These are phyloP conservation scores for Ditylenchus weischeri DNA, from an alignment of 2,888 invertebrate genomes.

Conservation along the genomic window DNA sequence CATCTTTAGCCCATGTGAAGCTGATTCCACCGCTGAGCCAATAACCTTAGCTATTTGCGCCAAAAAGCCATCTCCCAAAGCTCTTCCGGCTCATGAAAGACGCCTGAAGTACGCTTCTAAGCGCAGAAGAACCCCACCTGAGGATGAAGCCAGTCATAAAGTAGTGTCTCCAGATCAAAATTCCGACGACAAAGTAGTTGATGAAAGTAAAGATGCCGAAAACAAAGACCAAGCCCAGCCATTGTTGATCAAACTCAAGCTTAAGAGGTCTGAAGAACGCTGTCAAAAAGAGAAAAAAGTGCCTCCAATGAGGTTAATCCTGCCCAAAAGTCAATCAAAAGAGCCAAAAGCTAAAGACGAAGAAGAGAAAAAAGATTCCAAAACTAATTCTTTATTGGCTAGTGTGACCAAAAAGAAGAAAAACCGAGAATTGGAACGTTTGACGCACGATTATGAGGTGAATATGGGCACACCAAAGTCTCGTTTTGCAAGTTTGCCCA, in stretches of 20 bases:
- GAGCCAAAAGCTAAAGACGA: background rate
- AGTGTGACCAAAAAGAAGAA: slow-evolving; percentile 1
- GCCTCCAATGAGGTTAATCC: background rate
- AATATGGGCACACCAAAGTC: background rate
- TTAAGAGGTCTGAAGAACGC: slow-evolving; percentile 1
- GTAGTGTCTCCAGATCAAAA: background rate
- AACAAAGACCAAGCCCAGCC: background rate
- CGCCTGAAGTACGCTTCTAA: slow-evolving; percentile 5
- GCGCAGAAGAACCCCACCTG: background rate
- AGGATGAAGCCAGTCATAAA: background rate
- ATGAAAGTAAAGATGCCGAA: background rate
- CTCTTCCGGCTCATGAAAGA: slow-evolving; percentile 1
- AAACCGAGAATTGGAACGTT: too few relatives aligned
- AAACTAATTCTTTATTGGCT: background rate
- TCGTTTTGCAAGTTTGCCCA: background rate
- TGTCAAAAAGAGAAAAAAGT: background rate
- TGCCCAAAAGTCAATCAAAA: slow-evolving; percentile 9
- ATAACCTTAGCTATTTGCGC: too few relatives aligned
- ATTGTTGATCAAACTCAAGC: background rate
- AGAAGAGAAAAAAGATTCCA: background rate
- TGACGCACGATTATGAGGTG: too few relatives aligned
- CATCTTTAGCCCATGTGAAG: too few relatives aligned
- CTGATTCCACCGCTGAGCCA: too few relatives aligned
- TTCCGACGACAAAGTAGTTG: background rate
- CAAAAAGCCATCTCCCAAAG: background rate